Conservation (phyloP, 2,113 vertebrate species). For the Uropsilus gracilis region DNA sequence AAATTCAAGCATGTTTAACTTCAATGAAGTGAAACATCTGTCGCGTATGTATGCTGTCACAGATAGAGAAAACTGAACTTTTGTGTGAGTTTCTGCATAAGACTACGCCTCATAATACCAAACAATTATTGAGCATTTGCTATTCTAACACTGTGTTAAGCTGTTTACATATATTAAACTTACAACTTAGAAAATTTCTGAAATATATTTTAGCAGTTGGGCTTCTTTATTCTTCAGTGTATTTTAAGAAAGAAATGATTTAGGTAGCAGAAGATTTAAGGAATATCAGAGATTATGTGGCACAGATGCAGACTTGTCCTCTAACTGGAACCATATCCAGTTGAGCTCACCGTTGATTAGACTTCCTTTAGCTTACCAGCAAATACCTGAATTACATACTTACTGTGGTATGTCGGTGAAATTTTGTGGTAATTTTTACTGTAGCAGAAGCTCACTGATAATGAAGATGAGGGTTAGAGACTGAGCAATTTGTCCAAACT, state of each 20-base stretch:
- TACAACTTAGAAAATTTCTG: neutral
- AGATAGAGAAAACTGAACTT: neutral
- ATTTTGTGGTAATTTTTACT: neutral
- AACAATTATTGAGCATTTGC: neutral
- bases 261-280: neutral
- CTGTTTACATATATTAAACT: neutral
- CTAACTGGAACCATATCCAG: neutral
- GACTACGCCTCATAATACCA: neutral
- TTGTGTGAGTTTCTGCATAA: neutral
- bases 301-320: neutral
- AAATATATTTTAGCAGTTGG: slow-evolving; percentile 1
- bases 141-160: neutral
- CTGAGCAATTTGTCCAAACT: neutral
- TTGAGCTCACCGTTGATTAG: neutral
- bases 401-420: neutral
- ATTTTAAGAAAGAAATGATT: neutral
- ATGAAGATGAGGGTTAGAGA: neutral
- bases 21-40: neutral
- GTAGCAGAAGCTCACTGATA: neutral
- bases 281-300: neutral
- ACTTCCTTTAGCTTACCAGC: neutral
- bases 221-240: neutral
- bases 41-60: neutral
- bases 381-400: neutral
- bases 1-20: neutral